Evolutionary conservation across 37 sponge, comb jelly and placozoan species (phyloP), one percentile per base, ranked within the genome.

Genomic region (Chondrosia reniformis): DNA sequence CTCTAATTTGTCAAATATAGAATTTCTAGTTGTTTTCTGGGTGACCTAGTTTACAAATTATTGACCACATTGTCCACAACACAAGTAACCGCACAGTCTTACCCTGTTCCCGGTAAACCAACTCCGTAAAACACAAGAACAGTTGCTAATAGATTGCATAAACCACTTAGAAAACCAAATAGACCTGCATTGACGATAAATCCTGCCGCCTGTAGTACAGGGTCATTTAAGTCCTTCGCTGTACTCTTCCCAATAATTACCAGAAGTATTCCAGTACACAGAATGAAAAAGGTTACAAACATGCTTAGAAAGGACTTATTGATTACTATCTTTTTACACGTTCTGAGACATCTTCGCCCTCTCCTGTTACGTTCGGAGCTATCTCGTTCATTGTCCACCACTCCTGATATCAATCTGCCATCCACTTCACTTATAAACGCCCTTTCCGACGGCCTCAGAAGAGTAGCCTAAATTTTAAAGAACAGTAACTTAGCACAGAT

Each of bases 111-210:
- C 28, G 61, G 61, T 6, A 59, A 30, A 19, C 9, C 22, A n/a
- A 89, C 76, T 33, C 84, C 80, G 74, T 89, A 86, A 67, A 93
- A 78, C 32, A 93, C 73, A 79, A 86, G 55, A 33, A 86, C 10
- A 5, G 84, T 63, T 15, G 84, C 94, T 3, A 93, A 24, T 0
- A 57, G 58, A 76, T 90, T 93, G 46, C 87, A 83, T 1, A 83
- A 58, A 31, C 94, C 94, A 67, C 87, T 55, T 15, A 82, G 74
- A 19, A 86, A 37, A 1, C 91, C 94, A 78, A 93, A 89, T 38
- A 89, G 9, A 43, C 94, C 94, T 24, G 76, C 82, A n/a, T 83
- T 66, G 3, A 89, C 74, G 55, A 92, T 6, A 55, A 80, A 92
- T 1, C 63, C 38, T 0, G 81, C 44, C 8, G 85, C 75, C 33